Evolutionary conservation across 1,140 invertebrate genomes (phyloP), one percentile per base, ranked within the genome.

Genomic region (Neodiprion lecontei): DNA sequence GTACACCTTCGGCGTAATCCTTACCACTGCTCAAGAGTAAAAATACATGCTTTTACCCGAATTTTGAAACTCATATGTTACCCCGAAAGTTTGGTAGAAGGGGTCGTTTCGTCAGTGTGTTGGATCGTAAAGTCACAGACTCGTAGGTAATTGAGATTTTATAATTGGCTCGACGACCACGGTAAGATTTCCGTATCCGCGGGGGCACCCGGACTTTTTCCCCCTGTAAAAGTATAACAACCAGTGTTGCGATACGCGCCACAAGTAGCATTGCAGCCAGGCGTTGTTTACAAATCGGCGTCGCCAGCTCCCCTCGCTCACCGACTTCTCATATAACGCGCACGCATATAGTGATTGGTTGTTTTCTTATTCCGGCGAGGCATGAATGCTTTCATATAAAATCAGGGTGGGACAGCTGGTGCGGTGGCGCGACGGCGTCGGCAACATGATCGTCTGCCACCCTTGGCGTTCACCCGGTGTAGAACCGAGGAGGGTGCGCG

Each of bases 311-410:
- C 53, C 53, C 11, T 61, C 53, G 11, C 53, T 61, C 53, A 0
- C 53, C 28, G 28, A 17, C 53, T 61, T 61, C 53, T 61, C 9
- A 61, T 40, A 40, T 14, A 61, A 61, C 53, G 53, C 53, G 28
- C n/a, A 61, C 53, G 4, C 53, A 61, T 17, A 61, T 9, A 40
- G 28, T 17, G 53, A 61, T 61, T 61, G 5, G 53, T 61, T 61
- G 53, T 61, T 61, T 61, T 61, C 53, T 61, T 61, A 61, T 61
- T 61, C 53, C 53, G n/a, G n/a, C 53, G 11, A 61, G 11, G 53
- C 53, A 61, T 17, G 53, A 61, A 61, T 61, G 53, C 11, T 61
- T 61, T 61, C 53, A 61, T 61, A 61, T 61, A 61, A 61, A 61
- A 61, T 61, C 53, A 17, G 53, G 53, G 53, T 9, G 53, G 53